These are phyloP conservation scores for Nibea coibor DNA, from an alignment of 2,113 vertebrate genomes.

Conservation along the genomic window DNA sequence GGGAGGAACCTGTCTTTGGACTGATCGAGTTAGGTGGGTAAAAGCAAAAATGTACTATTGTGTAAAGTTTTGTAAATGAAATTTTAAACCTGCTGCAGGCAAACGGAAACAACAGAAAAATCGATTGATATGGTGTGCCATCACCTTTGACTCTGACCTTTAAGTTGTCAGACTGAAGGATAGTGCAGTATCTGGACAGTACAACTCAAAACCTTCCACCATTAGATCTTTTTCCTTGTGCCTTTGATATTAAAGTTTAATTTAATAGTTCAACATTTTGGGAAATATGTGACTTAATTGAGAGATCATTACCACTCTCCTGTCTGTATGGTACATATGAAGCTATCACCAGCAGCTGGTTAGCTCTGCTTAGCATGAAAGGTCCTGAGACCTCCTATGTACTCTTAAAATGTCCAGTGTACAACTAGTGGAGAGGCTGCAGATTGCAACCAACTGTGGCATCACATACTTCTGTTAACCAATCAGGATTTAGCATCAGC, in stretches of 20 bases:
- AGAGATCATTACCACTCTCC: background rate
- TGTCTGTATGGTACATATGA: background rate
- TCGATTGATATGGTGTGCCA: background rate
- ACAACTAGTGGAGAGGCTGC: too few relatives aligned
- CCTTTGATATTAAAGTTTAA: background rate
- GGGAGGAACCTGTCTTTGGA: slow-evolving; percentile 68
- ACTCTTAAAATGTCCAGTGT: background rate
- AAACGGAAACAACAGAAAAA: background rate
- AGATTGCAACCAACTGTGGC: background rate
- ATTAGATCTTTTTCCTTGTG: background rate
- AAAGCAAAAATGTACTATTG: background rate
- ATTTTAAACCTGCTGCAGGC: background rate
- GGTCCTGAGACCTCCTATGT: too few relatives aligned
- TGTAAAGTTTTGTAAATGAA: background rate
- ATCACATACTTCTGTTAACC: background rate
- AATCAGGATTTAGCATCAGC: background rate
- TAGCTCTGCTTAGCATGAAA: background rate
- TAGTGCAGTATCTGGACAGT: background rate
- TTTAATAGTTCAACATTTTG: background rate
- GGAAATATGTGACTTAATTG: background rate
- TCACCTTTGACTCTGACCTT: background rate
- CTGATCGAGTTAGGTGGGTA: slow-evolving; percentile 70
- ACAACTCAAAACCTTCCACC: background rate
- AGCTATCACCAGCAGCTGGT: background rate
- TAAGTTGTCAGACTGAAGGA: background rate